Conservation (phyloP, 2,113 vertebrate genomes). For the Montifringilla adamsi region DNA sequence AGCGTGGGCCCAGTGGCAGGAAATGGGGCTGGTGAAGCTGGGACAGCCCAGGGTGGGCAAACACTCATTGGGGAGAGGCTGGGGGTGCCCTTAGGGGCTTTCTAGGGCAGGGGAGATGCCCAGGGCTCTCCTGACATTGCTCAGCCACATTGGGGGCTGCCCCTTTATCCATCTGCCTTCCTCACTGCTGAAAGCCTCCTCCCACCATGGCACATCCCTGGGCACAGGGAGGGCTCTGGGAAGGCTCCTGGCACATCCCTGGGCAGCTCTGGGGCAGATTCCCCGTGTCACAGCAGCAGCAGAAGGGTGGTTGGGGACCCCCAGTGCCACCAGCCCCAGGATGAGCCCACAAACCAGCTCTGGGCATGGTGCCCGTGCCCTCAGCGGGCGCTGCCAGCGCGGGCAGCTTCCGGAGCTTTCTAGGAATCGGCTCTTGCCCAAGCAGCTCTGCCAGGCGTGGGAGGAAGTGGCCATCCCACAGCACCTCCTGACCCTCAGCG, state of each 20-base stretch:
- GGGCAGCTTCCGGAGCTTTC: not conserved
- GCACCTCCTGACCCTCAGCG: not conserved
- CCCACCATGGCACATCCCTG: rapidly evolving
- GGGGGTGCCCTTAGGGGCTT: not conserved
- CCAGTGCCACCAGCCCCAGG: not conserved
- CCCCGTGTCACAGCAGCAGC: not conserved
- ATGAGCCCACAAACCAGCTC: not conserved
- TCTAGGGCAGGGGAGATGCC: not conserved
- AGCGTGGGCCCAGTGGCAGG: not conserved
- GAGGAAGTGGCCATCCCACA: not conserved
- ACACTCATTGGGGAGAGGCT: rapidly evolving
- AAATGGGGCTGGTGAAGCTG: not conserved
- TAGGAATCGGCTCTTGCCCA: slow-evolving; percentile 39
- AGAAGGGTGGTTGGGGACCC: rapidly evolving
- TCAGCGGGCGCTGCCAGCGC: rapidly evolving
- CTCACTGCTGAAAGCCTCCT: not conserved
- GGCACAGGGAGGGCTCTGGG: not conserved
- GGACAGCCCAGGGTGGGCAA: not conserved
- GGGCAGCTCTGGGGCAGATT: not conserved
- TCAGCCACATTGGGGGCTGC: rapidly evolving
- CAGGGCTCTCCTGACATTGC: not conserved
- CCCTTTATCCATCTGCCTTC: not conserved
- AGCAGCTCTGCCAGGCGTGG: rapidly evolving
- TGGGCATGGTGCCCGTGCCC: not conserved
- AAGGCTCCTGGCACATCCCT: rapidly evolving